Percentiles rank a stretch among this genome's conserved stretches.
Conservation (phyloP, 2,888 invertebrate genomes). For the Caenorhabditis sulstoni region DNA sequence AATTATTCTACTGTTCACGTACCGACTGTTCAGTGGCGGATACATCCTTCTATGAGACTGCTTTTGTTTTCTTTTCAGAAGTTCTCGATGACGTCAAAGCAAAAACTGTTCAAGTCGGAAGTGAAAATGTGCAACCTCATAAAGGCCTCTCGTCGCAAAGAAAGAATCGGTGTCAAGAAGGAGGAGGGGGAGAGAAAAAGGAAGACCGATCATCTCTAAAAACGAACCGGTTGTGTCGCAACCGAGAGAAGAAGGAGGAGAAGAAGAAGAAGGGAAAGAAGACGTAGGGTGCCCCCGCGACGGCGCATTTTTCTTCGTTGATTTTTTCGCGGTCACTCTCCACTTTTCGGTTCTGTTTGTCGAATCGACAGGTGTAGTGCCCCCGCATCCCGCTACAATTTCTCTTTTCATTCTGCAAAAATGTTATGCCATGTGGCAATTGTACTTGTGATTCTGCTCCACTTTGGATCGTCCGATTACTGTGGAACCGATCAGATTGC, state of each 20-base stretch:
- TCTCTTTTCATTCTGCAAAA: neutral
- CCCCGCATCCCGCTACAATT: neutral
- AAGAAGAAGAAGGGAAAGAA: neutral
- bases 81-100: constrained; percentile 32
- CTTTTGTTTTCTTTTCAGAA: constrained; percentile 30
- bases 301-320: constrained; percentile 39
- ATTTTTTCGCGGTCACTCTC: constrained; percentile 57
- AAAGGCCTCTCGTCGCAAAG: neutral
- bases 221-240: constrained; percentile 51
- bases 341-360: constrained; percentile 36
- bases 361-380: constrained; percentile 30
- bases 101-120: constrained; percentile 48
- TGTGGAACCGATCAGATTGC: constrained; percentile 59
- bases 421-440: constrained; percentile 16
- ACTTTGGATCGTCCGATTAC: constrained; percentile 29
- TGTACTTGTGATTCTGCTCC: neutral
- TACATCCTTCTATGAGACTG: constrained; percentile 61
- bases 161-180: constrained; percentile 34
- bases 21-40: constrained; percentile 61
- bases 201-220: constrained; percentile 42
- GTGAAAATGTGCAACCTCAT: constrained; percentile 28
- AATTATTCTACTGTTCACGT: constrained; percentile 62
- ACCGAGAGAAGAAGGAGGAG: constrained; percentile 37
- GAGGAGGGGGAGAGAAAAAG: constrained; percentile 1
- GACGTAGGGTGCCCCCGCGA: neutral